These are phyloP conservation scores for Podarcis cretensis DNA, from an alignment of 2,113 vertebrate species.

Conservation along the genomic window DNA sequence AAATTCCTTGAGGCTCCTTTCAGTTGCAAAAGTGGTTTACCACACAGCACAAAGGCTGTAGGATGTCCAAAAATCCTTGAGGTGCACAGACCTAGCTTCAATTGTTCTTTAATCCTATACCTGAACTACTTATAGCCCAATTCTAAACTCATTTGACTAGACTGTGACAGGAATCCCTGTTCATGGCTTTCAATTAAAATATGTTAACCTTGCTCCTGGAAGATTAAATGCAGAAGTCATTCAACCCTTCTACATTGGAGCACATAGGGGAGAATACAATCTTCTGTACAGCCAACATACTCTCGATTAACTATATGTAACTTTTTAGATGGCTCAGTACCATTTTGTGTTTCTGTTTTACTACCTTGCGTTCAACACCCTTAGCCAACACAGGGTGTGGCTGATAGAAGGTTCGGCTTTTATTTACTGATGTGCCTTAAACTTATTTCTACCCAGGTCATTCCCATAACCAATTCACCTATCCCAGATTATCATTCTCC, in stretches of 20 bases:
- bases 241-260: background rate
- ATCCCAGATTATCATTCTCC: too few relatives aligned
- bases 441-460: background rate
- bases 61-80: background rate
- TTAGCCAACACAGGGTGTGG: background rate
- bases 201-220: background rate
- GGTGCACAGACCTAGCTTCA: background rate
- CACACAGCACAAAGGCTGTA: background rate
- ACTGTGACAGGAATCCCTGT: background rate
- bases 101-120: too few relatives aligned
- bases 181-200: background rate
- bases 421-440: background rate
- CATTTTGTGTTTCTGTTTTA: background rate
- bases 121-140: background rate
- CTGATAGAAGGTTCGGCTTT: background rate
- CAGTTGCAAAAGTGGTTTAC: background rate
- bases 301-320: conserved; percentile 25
- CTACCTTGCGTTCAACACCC: background rate
- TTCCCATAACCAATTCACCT: too few relatives aligned
- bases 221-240: conserved; percentile 17
- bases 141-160: background rate
- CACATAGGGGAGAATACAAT: background rate
- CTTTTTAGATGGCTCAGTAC: background rate
- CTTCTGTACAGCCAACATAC: conserved; percentile 7
- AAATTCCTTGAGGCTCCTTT: background rate